Conservation (phyloP, 2,888 invertebrate genomes). For the Oxystoma pomonae region DNA sequence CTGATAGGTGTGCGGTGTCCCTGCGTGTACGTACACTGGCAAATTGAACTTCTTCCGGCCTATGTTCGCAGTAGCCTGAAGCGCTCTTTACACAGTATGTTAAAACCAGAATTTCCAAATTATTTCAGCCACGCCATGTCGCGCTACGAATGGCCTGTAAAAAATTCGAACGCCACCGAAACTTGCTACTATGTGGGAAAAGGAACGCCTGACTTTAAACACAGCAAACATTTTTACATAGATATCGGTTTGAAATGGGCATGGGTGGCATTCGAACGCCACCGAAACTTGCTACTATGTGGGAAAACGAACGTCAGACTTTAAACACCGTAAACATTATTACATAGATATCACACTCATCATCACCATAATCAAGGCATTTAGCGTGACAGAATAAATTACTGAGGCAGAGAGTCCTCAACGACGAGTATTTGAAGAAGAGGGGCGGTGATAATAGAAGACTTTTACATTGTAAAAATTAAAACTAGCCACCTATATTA, state of each 20-base stretch:
- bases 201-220: constrained; percentile 32
- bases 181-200: constrained; percentile 46
- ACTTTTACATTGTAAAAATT: no score
- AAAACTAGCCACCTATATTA: no score
- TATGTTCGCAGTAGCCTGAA: no score
- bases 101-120: no score
- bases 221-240: neutral
- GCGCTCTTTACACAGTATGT: no score
- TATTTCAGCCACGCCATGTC: neutral
- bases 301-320: constrained; percentile 42
- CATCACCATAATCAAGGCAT: constrained; percentile 56
- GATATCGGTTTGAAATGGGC: neutral
- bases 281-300: constrained; percentile 57
- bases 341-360: constrained; percentile 41
- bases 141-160: neutral
- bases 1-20: no score
- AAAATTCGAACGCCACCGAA: neutral
- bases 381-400: constrained; percentile 49
- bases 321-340: neutral
- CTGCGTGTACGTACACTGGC: no score
- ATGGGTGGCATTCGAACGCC: constrained; percentile 44
- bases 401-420: constrained; percentile 20
- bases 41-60: no score
- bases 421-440: constrained; percentile 18
- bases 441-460: neutral